Evolutionary conservation across 2,113 vertebrate genomes (phyloP), one percentile per base, ranked within the genome.

Genomic region (Pachyramphus minor): DNA sequence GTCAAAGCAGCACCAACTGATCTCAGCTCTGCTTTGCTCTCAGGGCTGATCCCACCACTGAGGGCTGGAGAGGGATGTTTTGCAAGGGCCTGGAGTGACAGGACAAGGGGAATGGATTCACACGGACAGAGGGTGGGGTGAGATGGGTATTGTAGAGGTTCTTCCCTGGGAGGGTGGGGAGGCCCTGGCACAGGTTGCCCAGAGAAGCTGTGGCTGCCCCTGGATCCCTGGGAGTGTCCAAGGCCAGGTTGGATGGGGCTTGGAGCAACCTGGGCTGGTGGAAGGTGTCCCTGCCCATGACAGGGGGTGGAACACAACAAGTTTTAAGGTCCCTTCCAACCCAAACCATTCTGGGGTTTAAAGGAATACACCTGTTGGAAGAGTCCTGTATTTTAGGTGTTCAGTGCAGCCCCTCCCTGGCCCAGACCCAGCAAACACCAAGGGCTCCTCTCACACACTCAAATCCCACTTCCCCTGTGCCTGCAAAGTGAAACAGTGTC

Each of bases 361-460:
- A 28, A 28, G n/a, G 33, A 53, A n/a, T 1, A 8, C 5, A 15
- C 5, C 47, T 69, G 11, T 5, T 25, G 25, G 55, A 49, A 41
- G 35, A 39, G 6, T 33, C 25, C 62, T 45, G 58, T 3, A 19
- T 53, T 30, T 13, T 1, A 75, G 45, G 31, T 31, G 15, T 15
- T 44, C 42, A 21, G 1, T 6, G 12, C 12, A 55, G 50, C 9
- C 37, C 58, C 16, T 44, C 3, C 0, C 18, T 41, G 30, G 52
- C 24, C 31, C 85, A 64, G 58, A 58, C 11, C 47, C 52, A 47
- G 81, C 53, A 75, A 42, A 14, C 8, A 20, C 17, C n/a, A 27
- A 41, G 21, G 9, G 14, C 21, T 44, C 60, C 50, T 52, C 55
- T 52, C 31, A 10, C n/a, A 33, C 15, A 49, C 42, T 23, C 5